phyloP scores from a whole-genome alignment of 2,113 vertebrate species.

The Brevimyrus niger region DNA sequence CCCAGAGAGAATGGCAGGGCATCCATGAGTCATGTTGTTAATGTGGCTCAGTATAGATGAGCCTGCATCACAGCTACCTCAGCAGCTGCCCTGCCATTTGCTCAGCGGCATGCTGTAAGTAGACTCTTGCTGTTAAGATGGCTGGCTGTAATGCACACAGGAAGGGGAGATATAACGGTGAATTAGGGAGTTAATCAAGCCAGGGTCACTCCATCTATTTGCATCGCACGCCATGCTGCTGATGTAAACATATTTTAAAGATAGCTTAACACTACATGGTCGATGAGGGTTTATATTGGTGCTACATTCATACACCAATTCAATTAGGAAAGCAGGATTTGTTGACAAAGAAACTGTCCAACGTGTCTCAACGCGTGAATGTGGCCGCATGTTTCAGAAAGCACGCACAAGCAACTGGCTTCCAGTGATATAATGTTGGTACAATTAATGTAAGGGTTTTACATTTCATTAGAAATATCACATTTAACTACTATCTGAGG shows the following conservation, averaged over 20 bases:
- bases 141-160: constrained; percentile 27
- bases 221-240: constrained; percentile 20
- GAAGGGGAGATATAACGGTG: constrained; percentile 36
- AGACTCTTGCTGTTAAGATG: constrained; percentile 44
- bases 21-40: constrained; percentile 47
- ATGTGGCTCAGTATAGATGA: constrained; percentile 34
- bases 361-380: constrained; percentile 58
- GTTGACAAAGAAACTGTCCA: constrained; percentile 38
- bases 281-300: constrained; percentile 26
- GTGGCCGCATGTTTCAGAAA: constrained; percentile 57
- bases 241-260: constrained; percentile 45
- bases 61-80: constrained; percentile 34
- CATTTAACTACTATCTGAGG: constrained; percentile 47
- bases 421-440: constrained; percentile 39
- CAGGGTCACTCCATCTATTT: constrained; percentile 23
- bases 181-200: constrained; percentile 35
- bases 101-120: constrained; percentile 49
- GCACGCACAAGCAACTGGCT: constrained; percentile 47
- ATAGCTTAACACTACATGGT: constrained; percentile 24
- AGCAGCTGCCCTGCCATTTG: constrained; percentile 65
- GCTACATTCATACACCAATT: constrained; percentile 44
- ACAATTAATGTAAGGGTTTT: constrained; percentile 65
- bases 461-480: constrained; percentile 51
- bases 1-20: constrained; percentile 38
- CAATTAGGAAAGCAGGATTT: constrained; percentile 38